Conservation (phyloP, 2,113 vertebrate species). For the Bufo gargarizans region DNA sequence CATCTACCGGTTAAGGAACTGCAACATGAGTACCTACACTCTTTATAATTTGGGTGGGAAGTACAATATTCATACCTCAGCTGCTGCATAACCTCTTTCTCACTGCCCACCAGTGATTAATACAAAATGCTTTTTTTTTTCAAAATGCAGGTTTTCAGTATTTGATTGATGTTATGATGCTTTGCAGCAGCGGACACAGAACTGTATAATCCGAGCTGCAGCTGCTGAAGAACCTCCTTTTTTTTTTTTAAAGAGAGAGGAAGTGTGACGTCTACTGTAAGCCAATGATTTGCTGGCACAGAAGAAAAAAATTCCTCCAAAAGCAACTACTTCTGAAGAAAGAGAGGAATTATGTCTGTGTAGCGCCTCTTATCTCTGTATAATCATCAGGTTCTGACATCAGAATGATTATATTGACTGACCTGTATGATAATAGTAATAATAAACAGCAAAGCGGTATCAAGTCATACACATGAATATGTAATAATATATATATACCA, state of each 20-base stretch:
- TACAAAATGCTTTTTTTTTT: not conserved
- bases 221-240: not conserved
- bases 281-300: not conserved
- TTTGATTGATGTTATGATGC: not conserved
- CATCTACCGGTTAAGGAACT: not conserved
- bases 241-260: not conserved
- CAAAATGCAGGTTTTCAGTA: not conserved
- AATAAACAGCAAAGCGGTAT: not conserved
- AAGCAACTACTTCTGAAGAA: not conserved
- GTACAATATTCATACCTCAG: not conserved
- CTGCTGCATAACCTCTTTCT: not conserved
- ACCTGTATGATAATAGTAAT: not conserved
- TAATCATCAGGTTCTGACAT: not conserved
- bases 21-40: not conserved
- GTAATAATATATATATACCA: not conserved
- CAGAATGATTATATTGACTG: not conserved
- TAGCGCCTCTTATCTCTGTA: not conserved
- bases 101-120: not conserved
- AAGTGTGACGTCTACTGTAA: not conserved
- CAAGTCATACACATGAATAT: not conserved
- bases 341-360: not conserved
- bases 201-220: not conserved
- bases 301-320: not conserved
- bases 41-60: not conserved
- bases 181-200: not conserved